Evolutionary conservation across 2,113 vertebrate genomes (phyloP).

Genomic region (Todiramphus chloris): DNA sequence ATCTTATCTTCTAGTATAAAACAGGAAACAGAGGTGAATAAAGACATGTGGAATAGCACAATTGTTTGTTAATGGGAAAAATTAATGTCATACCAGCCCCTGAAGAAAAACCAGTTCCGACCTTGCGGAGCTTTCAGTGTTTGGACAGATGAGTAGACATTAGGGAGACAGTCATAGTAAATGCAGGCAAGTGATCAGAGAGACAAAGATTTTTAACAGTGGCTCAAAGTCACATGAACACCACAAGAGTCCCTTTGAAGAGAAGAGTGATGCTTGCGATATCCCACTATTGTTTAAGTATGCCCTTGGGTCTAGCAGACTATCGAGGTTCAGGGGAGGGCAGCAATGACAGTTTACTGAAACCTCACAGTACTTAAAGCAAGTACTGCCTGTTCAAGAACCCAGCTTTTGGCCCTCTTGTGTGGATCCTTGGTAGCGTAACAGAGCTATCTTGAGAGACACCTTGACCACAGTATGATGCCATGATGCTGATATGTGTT

Average conservation of each 20-base stretch:
- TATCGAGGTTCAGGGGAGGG: not conserved
- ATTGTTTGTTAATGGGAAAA: not conserved
- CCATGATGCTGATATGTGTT: not conserved
- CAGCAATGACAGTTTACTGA: not conserved
- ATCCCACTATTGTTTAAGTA: not conserved
- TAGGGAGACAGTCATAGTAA: not conserved
- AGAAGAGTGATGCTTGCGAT: not conserved
- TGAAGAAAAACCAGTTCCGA: not conserved
- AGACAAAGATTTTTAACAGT: not conserved
- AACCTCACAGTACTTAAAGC: not conserved
- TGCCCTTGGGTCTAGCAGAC: not conserved
- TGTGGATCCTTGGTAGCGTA: not conserved
- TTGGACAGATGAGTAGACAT: not conserved
- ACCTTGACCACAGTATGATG: not conserved
- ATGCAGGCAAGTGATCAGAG: not conserved
- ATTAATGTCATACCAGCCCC: not conserved
- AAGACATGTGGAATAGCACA: not conserved
- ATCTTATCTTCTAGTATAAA: not conserved
- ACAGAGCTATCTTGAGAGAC: not conserved
- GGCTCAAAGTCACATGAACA: not conserved
- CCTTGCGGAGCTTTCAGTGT: not conserved
- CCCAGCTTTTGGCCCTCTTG: not conserved
- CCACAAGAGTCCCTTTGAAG: not conserved
- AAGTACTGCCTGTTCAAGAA: not conserved
- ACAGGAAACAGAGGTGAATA: not conserved